Evolutionary conservation across 2,888 invertebrate genomes (phyloP).

Genomic region (Cybosia mesomella): DNA sequence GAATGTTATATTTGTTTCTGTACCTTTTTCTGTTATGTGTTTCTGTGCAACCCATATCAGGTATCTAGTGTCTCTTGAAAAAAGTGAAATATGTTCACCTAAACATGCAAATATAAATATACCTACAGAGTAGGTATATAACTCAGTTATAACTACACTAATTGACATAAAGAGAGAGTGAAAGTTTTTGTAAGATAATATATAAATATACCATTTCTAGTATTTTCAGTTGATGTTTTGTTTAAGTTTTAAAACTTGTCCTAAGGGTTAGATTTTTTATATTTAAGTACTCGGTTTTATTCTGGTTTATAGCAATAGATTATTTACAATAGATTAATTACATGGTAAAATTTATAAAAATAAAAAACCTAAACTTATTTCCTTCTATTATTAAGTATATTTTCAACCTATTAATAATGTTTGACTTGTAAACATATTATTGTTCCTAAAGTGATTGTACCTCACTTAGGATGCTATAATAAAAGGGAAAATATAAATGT

Average conservation of each 20-base stretch:
- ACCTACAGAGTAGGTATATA: conserved; percentile 3
- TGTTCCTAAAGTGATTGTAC: not conserved
- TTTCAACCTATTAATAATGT: not conserved
- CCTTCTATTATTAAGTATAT: not conserved
- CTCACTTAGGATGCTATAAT: not conserved
- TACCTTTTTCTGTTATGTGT: not conserved
- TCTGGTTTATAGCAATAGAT: too few species aligned
- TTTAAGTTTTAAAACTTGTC: not conserved
- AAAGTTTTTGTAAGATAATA: not conserved
- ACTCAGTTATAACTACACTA: not conserved
- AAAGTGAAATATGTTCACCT: not conserved
- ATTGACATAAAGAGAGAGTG: not conserved
- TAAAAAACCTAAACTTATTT: not conserved
- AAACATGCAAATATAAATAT: not conserved
- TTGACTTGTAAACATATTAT: not conserved
- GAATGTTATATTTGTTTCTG: not conserved
- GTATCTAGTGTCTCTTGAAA: not conserved
- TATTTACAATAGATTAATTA: too few species aligned
- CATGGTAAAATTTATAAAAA: too few species aligned
- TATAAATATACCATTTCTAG: not conserved
- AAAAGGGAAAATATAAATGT: not conserved
- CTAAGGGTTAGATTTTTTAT: too few species aligned
- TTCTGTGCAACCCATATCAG: not conserved
- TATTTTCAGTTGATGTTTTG: not conserved
- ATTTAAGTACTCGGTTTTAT: too few species aligned